Base-by-base conservation (phyloP, 2,888 invertebrate genomes). In the Leptogaster cylindrica region DNA sequence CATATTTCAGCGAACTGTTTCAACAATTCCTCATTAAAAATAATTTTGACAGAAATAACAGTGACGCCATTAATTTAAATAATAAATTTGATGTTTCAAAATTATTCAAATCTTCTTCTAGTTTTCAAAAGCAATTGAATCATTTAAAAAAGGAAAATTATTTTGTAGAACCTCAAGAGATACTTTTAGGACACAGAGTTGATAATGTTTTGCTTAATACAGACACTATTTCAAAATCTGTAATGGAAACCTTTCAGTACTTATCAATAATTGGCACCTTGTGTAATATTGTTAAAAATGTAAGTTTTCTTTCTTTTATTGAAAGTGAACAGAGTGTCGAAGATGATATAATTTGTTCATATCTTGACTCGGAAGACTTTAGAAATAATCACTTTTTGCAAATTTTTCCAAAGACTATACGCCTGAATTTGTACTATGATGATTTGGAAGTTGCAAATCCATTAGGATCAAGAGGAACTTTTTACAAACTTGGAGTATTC, bases 351-450 rank as follows among this genome's bases (percentile, higher is more conserved):
- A 25, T 1, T 1, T 14, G 1, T 25, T 48, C 48, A 1, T 48
- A 48, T 2, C 25, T 48, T 1, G 25, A 48, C 2, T 48, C 48
- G 1, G 48, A 48, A 25, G 2, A 23, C 2, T 48, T 1, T 23
- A 23, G 2, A 23, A 25, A 20, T 2, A 48, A 48, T 25, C 1
- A 20, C 2, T 48, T 48, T 2, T 8, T 48, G 1, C 2, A 25
- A 1, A 31, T 25, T 2, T 25, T 1, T 44, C 1, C 1, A 3
- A 16, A 44, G 3, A 18, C 50, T n/a, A 41, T 41, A n/a, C 41
- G 46, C 14, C n/a, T 66, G 5, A 52, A 55, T 55, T 44, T 66
- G 14, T 66, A 66, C 31, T 66, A 66, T 33, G 66, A 66, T 58
- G 66, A 66, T n/a, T 31, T 66, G 2, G 66, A 66, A 33, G 31